Conservation (phyloP, 2,797 vertebrate species). For the Nannoperca obscura region DNA sequence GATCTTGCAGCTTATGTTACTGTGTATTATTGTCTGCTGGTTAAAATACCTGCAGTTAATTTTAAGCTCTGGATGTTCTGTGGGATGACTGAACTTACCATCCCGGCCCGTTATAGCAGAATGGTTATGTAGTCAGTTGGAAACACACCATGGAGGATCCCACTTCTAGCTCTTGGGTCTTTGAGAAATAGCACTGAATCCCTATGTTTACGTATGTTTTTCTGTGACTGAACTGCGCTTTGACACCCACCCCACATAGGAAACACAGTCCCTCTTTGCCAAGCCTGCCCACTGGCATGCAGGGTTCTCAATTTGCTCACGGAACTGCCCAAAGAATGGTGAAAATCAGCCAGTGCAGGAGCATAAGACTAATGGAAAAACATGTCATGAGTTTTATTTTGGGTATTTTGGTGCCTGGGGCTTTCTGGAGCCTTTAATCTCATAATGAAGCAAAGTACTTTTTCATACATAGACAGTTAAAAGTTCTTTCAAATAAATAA, state of each 20-base stretch:
- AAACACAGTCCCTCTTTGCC: conserved; percentile 12
- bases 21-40: conserved; percentile 27
- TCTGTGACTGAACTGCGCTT: conserved; percentile 14
- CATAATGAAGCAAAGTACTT: neutral
- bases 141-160: conserved; percentile 17
- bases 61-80: conserved; percentile 22
- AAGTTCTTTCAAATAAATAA: neutral
- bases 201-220: conserved; percentile 1
- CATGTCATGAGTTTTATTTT: neutral
- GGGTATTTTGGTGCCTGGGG: neutral
- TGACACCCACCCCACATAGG: conserved; percentile 2
- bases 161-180: neutral
- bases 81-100: conserved; percentile 1
- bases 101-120: conserved; percentile 2
- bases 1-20: conserved; percentile 13
- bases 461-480: neutral
- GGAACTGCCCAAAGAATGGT: conserved; percentile 9
- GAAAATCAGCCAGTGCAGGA: conserved; percentile 11
- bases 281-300: neutral
- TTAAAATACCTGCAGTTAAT: conserved; percentile 30
- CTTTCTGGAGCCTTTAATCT: neutral
- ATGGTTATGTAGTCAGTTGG: conserved; percentile 4
- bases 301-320: conserved; percentile 23
- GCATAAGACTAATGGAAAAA: neutral
- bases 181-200: conserved; percentile 3